Base-by-base conservation (phyloP, 2,797 vertebrate genomes). In the Nasua narica region DNA sequence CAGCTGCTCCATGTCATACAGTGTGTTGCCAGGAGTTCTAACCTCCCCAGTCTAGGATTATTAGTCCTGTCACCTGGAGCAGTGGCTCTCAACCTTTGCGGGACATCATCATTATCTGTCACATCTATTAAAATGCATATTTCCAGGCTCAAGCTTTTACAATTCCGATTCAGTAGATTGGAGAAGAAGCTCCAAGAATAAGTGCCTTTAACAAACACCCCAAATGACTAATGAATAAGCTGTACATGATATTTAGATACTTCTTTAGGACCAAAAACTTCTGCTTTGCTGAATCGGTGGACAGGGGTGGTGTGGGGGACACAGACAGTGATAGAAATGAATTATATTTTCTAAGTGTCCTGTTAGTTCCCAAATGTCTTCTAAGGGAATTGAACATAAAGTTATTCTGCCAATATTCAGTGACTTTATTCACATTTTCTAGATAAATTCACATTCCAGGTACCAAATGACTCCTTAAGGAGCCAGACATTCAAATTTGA, bases 371-470 rank as follows among this genome's bases (percentile, higher is more conserved):
- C 65, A 87, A 90, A 48, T 25, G 12, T 81, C 86, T 86, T 88
- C 77, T 69, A 46, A 84, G 25, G 25, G 43, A 67, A 92, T 35
- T 58, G 5, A 60, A 81, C 16, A 50, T 11, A 27, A 62, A 54
- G 23, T 76, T 14, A 92, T 35, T 46, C 35, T 90, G 40, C n/a
- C 18, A 8, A 78, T 54, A 37, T 25, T 91, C 85, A 50, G 15
- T 54, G 79, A 25, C 8, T 88, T 79, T 86, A 18, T 87, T 94
- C 82, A 35, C 16, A 78, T 52, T 89, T 93, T 79, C 93, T 87
- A 76, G 48, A 18, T 14, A 94, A 67, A 92, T 90, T 93, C 76
- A 78, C 6, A 18, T 58, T 74, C 21, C 83, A 58, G 18, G 9
- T 50, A 76, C 18, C 9, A 52, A 96, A 79, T 72, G 21, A 35